Percentiles rank a stretch among this genome's conserved stretches.
Conservation (phyloP, 2,888 invertebrate genomes). For the Rhagium mordax region DNA sequence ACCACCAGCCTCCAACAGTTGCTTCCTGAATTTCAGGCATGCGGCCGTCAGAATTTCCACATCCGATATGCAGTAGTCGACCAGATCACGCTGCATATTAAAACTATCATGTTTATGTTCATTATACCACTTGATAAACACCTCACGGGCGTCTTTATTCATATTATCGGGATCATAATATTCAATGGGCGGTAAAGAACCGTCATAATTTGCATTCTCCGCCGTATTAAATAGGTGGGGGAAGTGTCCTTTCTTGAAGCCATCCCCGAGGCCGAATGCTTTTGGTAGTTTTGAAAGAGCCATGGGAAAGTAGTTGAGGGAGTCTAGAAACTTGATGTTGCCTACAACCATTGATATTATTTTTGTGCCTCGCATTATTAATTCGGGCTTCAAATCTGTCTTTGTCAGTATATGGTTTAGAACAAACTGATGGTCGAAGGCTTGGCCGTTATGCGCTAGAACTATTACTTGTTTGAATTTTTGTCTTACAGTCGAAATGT, state of each 20-base stretch:
- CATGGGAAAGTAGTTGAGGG: background rate
- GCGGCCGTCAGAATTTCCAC: constrained; percentile 56
- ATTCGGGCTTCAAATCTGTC: background rate
- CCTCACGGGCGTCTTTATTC: background rate
- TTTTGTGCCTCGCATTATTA: background rate
- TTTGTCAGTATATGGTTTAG: no score
- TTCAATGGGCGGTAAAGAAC: constrained; percentile 30
- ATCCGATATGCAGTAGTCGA: constrained; percentile 50
- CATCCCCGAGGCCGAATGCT: constrained; percentile 38
- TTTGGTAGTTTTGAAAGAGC: constrained; percentile 39
- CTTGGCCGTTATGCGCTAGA: no score
- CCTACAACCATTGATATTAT: background rate
- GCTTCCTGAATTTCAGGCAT: constrained; percentile 54
- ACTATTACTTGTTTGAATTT: background rate
- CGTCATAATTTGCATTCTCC: constrained; percentile 39
- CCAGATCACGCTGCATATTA: constrained; percentile 56
- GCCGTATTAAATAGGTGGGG: constrained; percentile 48
- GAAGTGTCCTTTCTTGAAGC: constrained; percentile 52
- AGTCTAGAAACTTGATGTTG: background rate
- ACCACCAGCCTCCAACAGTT: constrained; percentile 45
- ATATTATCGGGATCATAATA: constrained; percentile 29
- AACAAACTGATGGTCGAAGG: no score
- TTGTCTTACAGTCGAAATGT: background rate
- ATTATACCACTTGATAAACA: constrained; percentile 43
- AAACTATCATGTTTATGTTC: constrained; percentile 43